Base-by-base conservation (phyloP, 35 echinoderm and acorn worm species). In the Diadema setosum region DNA sequence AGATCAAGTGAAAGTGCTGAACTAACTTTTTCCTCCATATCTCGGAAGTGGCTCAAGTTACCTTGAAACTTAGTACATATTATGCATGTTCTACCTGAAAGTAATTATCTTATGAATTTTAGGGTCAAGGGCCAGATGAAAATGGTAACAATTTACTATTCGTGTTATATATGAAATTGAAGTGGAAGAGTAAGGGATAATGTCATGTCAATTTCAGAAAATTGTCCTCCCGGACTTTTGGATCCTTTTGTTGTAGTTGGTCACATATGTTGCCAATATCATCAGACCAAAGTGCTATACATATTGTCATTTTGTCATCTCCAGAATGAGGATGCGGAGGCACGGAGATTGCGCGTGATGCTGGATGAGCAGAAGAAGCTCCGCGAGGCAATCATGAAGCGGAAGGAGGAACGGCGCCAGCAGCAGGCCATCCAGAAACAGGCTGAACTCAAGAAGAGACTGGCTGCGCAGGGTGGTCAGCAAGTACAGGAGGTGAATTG, bases 291-390 rank as follows among this genome's bases (percentile, higher is more conserved):
- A 70, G 30, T 17, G 65, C 30, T 70, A 0, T 29, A 70, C 14
- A 70, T 70, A 14, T 32, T 70, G 0, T 29, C 30, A 0, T n/a
- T 21, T 26, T 24, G 15, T 3, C 4, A 0, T 58, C 43, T 27
- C 34, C 32, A 39, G 7, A 65, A 90, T 46, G 87, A 90, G 49
- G 95, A 97, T 56, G 65, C 91, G 55, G 91, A 97, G 43, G 90
- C 90, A 9, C 83, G 63, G 76, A 74, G 65, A 57, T 34, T 97
- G 4, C 87, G 95, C 3, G 25, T 97, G 0, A 91, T 90, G 75
- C 82, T 97, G 20, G 95, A 87, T 39, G 95, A 97, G 57, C 95
- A 97, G 61, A 97, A 97, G 91, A 91, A 91, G 58, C 83, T 97
- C 16, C 56, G 95, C 14, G 90, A 93, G 43, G 82, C 58, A 50